Evolutionary conservation across 1,140 invertebrate species (phyloP).

Genomic region (Cotesia vestalis): DNA sequence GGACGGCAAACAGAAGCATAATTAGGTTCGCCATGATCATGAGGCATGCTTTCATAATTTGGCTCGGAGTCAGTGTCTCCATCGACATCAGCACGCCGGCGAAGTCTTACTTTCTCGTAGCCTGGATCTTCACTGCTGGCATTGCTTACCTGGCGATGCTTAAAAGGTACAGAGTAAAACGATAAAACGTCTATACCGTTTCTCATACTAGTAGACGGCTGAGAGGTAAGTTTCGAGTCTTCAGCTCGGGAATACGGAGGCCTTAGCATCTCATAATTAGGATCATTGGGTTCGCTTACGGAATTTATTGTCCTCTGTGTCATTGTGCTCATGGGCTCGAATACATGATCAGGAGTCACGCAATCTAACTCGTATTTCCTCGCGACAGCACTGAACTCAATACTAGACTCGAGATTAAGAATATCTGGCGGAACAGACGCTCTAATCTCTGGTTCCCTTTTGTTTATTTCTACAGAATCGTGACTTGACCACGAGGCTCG

Average conservation of each 20-base stretch:
- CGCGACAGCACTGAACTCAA: slow-evolving; percentile 35
- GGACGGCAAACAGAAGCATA: slow-evolving; percentile 70
- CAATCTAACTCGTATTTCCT: slow-evolving; percentile 38
- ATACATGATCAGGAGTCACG: slow-evolving; percentile 56
- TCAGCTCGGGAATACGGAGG: slow-evolving; percentile 58
- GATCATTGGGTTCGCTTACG: slow-evolving; percentile 66
- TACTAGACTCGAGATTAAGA: slow-evolving; percentile 37
- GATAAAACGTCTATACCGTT: slow-evolving; percentile 53
- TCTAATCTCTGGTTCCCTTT: slow-evolving; percentile 46
- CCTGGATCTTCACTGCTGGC: slow-evolving; percentile 61
- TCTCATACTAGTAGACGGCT: slow-evolving; percentile 49
- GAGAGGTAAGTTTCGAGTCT: slow-evolving; percentile 46
- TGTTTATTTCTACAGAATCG: slow-evolving; percentile 63
- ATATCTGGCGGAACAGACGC: slow-evolving; percentile 24
- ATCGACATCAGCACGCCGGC: slow-evolving; percentile 48
- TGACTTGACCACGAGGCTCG: slow-evolving; percentile 64
- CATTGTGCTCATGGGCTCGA: slow-evolving; percentile 45
- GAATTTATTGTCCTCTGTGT: slow-evolving; percentile 48
- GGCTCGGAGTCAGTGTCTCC: slow-evolving; percentile 65
- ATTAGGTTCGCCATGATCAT: slow-evolving; percentile 62
- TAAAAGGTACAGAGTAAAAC: slow-evolving; percentile 55
- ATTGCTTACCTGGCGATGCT: slow-evolving; percentile 59
- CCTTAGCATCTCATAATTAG: slow-evolving; percentile 77
- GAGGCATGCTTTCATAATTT: slow-evolving; percentile 77
- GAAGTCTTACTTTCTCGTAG: slow-evolving; percentile 58